These are phyloP conservation scores for Macroramphosus scolopax DNA, from an alignment of 2,797 vertebrate species.

Conservation along the genomic window DNA sequence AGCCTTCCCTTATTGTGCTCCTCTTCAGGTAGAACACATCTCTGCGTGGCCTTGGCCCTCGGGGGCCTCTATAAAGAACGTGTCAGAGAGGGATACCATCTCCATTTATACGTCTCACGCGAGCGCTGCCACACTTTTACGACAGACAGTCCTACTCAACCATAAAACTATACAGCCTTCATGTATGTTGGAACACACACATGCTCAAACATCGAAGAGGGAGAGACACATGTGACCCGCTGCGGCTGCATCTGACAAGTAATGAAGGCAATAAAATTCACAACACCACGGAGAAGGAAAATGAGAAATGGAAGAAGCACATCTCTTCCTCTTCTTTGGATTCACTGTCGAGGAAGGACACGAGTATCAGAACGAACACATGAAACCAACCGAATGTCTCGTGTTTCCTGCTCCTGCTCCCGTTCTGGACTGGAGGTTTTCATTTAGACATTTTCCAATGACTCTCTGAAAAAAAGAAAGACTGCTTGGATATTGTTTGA, in stretches of 20 bases:
- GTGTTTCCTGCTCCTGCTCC: too few species aligned
- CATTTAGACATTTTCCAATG: too few species aligned
- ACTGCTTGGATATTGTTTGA: too few species aligned
- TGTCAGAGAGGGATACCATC: conserved; percentile 46
- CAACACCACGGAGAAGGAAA: conserved; percentile 7
- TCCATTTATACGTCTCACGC: conserved; percentile 62
- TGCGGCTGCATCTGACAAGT: conserved; percentile 2
- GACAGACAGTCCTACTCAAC: conserved; percentile 44
- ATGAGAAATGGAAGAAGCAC: not conserved
- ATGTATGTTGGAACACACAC: conserved; percentile 28
- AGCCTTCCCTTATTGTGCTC: not conserved
- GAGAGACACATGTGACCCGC: conserved; percentile 11
- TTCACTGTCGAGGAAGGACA: too few species aligned
- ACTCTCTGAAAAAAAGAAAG: too few species aligned
- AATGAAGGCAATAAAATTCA: conserved; percentile 3
- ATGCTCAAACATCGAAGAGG: not conserved
- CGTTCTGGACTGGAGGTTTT: too few species aligned
- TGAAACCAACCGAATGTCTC: too few species aligned
- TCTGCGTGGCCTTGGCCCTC: conserved; percentile 43
- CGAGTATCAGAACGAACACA: not conserved
- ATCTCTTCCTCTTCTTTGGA: not conserved
- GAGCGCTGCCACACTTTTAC: conserved; percentile 59
- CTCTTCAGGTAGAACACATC: conserved; percentile 13
- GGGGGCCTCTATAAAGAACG: conserved; percentile 48
- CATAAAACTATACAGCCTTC: conserved; percentile 54